Conservation (phyloP, 2,888 invertebrate species). For the Chironomus tentans region DNA sequence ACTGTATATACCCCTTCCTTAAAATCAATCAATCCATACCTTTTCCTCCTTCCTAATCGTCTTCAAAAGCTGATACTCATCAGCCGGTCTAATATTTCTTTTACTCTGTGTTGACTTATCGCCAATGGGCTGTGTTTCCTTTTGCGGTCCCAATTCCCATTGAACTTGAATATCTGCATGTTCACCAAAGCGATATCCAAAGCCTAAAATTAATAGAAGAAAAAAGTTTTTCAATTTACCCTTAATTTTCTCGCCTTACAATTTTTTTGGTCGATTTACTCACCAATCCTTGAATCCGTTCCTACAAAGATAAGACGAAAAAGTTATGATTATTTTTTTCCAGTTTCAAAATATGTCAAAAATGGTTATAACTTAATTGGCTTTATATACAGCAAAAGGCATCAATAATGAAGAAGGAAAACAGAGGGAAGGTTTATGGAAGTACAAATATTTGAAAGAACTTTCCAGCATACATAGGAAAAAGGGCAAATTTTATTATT, state of each 20-base stretch:
- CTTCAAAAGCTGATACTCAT: background rate
- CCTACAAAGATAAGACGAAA: slow-evolving; percentile 45
- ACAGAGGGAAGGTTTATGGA: no score
- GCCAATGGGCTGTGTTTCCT: slow-evolving; percentile 59
- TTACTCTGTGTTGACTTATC: slow-evolving; percentile 33
- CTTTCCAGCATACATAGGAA: no score
- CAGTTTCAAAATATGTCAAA: background rate
- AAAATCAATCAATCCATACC: background rate
- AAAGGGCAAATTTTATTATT: no score
- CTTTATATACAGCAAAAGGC: no score
- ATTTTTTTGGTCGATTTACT: no score
- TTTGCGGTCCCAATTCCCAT: slow-evolving; percentile 69
- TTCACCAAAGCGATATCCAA: slow-evolving; percentile 70
- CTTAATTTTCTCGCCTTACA: no score
- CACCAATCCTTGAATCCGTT: slow-evolving; percentile 55
- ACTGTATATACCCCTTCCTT: no score
- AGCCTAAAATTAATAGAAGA: slow-evolving; percentile 45
- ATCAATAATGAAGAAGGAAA: no score
- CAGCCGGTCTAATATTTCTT: background rate
- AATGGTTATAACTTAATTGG: no score
- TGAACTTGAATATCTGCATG: slow-evolving; percentile 74
- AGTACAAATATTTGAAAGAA: no score
- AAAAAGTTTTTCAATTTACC: no score
- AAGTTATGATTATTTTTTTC: background rate
- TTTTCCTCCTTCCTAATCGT: slow-evolving; percentile 12